Evolutionary conservation across 2,797 vertebrate genomes (phyloP).

Genomic region (Sebastes nivosus): DNA sequence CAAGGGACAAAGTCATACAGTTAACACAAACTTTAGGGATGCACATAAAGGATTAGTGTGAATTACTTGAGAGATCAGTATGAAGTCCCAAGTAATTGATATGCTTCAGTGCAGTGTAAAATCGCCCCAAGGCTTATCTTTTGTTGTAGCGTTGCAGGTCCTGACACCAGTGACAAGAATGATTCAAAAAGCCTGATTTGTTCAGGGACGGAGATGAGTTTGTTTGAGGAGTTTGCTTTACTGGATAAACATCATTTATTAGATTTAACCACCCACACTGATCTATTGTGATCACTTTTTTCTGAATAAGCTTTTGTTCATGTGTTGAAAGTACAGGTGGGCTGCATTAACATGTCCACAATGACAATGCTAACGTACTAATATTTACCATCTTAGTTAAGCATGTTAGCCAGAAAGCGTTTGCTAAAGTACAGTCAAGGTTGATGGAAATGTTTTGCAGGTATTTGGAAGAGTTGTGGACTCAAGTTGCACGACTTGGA

Average conservation of each 20-base stretch:
- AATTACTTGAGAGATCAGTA: slow-evolving; percentile 4
- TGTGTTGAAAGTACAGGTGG: neutral
- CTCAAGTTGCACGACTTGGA: no score
- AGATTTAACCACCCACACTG: neutral
- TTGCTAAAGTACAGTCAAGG: neutral
- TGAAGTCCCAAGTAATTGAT: slow-evolving; percentile 2
- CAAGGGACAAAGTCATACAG: slow-evolving; percentile 59
- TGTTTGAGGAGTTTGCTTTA: neutral
- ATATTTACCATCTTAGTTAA: no score
- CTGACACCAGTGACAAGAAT: neutral
- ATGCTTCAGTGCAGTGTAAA: neutral
- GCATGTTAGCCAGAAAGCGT: neutral
- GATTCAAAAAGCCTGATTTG: neutral
- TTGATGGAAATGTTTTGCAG: neutral
- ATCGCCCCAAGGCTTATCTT: neutral
- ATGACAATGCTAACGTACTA: neutral
- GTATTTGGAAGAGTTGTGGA: neutral
- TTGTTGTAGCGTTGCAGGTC: neutral
- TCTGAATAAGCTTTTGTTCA: neutral
- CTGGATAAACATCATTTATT: neutral
- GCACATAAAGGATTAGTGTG: neutral
- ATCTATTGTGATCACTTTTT: neutral
- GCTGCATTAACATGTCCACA: neutral
- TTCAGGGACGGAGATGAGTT: neutral
- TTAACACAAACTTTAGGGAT: slow-evolving; percentile 49